Conservation (phyloP, 2,797 vertebrate genomes). For the Danio aesculapii region DNA sequence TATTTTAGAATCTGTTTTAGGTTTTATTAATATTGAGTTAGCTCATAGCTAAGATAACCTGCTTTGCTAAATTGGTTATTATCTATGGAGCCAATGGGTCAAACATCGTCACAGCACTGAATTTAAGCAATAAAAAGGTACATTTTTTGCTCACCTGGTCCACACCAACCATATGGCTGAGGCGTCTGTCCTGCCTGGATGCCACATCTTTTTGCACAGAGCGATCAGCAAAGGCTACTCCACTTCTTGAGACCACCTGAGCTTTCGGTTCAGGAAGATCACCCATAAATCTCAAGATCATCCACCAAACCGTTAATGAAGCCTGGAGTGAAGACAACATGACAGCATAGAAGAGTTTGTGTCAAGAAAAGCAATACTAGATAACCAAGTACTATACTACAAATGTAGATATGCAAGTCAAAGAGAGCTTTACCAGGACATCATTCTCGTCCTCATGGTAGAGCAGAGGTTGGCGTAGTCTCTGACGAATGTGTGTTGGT, state of each 20-base stretch:
- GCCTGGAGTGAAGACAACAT: conserved; percentile 74
- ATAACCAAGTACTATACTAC: not conserved
- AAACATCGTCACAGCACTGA: not conserved
- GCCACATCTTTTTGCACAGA: conserved; percentile 71
- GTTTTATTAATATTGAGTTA: not conserved
- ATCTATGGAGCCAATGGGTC: no score
- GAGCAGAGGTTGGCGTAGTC: conserved; percentile 87
- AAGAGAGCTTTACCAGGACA: conserved; percentile 77
- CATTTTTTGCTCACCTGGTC: conserved; percentile 72
- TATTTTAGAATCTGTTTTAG: no score
- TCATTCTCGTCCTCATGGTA: conserved; percentile 91
- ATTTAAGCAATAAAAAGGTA: not conserved
- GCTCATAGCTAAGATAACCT: not conserved
- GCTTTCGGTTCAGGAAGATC: conserved; percentile 90
- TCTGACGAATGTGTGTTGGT: conserved; percentile 82
- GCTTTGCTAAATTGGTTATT: not conserved
- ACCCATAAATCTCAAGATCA: conserved; percentile 97
- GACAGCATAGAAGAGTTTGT: not conserved
- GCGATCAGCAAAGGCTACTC: conserved; percentile 46
- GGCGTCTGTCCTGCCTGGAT: conserved; percentile 73
- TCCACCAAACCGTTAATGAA: conserved; percentile 89
- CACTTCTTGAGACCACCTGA: conserved; percentile 67
- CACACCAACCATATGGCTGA: conserved; percentile 79
- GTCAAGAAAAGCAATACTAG: not conserved
- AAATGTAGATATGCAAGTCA: not conserved